Evolutionary conservation across 2,797 vertebrate species (phyloP), one percentile per base, ranked within the genome.

Genomic region (Pantherophis alleghaniensis): DNA sequence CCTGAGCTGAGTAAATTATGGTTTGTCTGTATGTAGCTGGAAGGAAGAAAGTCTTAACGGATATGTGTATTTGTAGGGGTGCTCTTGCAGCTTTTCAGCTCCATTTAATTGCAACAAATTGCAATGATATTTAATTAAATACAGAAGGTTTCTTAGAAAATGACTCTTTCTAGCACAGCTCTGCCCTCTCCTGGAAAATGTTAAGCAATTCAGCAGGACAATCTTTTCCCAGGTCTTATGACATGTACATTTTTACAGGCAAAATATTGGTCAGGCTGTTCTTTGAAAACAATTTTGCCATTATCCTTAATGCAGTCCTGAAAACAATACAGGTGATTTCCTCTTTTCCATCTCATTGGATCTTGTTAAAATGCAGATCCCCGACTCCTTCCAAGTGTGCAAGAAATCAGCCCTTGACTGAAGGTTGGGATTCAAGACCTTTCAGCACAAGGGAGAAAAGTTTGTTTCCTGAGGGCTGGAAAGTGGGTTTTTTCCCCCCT

Each of bases 181-280:
- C 90, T 91, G 93, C 93, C 93, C 90, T 53, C 93, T 93, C 32
- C 90, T 93, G 93, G 93, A 63, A 88, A 89, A 89, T 13, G 63
- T 6, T 47, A 91, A 86, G 57, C 32, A 22, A 9, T 88, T 79
- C 63, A 53, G 28, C 63, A 28, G 13, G 14, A 87, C 51, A 59
- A 42, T 42, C 2, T 22, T 92, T 59, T 32, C 18, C 37, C 24
- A 63, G 37, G 28, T 86, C 63, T 92, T 79, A 92, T 79, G 89
- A 61, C 7, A 24, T 89, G 51, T n/a, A 56, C 53, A 6, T 74
- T 56, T 61, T 66, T 51, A 86, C 24, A 56, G 22, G 32, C 28
- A 90, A 20, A 86, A 61, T 61, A n/a, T n/a, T 22, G 24, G 28
- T 37, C 12, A 66, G 56, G 4, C 9, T 2, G 26, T 16, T 79